These are phyloP conservation scores for Corythornis leucogaster DNA, from an alignment of 2,797 vertebrate genomes.

Conservation along the genomic window DNA sequence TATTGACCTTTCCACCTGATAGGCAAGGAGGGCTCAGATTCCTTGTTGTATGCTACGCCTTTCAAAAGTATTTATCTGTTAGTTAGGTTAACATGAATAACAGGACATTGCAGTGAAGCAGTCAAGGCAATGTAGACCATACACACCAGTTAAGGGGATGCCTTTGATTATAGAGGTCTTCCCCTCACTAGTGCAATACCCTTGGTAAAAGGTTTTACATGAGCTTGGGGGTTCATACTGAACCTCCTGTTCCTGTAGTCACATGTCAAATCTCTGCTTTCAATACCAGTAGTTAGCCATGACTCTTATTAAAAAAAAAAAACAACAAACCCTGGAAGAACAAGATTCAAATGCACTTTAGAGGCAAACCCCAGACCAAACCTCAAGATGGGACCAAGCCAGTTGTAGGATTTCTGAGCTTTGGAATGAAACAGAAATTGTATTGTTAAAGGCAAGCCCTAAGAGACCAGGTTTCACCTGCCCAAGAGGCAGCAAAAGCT, in stretches of 20 bases:
- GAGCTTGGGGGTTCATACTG: neutral
- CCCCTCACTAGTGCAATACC: neutral
- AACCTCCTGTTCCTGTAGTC: neutral
- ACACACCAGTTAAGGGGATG: neutral
- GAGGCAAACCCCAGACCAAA: neutral
- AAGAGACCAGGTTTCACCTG: neutral
- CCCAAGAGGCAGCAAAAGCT: neutral
- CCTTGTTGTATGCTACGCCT: neutral
- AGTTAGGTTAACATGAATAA: neutral
- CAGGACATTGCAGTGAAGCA: neutral
- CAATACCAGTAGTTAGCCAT: neutral
- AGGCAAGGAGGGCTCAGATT: neutral
- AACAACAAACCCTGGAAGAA: neutral
- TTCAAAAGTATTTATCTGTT: neutral
- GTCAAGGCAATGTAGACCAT: neutral
- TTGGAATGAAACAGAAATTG: neutral
- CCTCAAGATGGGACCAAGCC: neutral
- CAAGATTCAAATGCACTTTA: neutral
- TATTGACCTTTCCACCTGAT: neutral
- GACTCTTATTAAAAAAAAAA: neutral
- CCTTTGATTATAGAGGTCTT: neutral
- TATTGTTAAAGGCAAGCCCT: neutral
- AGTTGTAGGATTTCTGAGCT: neutral
- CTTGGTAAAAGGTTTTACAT: neutral
- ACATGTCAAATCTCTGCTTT: neutral